These are phyloP conservation scores for Lucifuga dentata DNA, from an alignment of 2,113 vertebrate species.

Conservation along the genomic window DNA sequence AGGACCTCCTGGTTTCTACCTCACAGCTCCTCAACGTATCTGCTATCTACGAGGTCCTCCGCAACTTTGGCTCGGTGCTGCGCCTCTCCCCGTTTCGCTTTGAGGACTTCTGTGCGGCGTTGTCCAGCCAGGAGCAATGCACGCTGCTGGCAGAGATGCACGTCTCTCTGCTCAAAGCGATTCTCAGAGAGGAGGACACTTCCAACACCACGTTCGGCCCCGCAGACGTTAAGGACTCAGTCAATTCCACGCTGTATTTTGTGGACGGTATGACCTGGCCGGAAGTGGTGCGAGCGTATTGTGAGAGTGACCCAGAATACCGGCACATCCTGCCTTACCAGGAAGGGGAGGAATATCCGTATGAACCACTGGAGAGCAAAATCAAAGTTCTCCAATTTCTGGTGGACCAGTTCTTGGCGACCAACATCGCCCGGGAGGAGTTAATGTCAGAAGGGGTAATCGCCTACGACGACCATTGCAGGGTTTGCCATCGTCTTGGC, in stretches of 20 bases:
- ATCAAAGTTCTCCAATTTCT: slow-evolving; percentile 98
- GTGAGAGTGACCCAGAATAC: slow-evolving; percentile 96
- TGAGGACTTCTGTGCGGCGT: slow-evolving; percentile 96
- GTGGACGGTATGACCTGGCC: slow-evolving; percentile 99
- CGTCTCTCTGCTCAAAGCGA: slow-evolving; percentile 94
- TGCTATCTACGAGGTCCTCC: slow-evolving; percentile 96
- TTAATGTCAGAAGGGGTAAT: slow-evolving; percentile 98
- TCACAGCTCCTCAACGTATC: slow-evolving; percentile 95
- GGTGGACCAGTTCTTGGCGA: slow-evolving; percentile 98
- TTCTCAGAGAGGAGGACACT: slow-evolving; percentile 97
- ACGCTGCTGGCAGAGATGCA: slow-evolving; percentile 98
- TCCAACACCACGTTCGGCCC: slow-evolving; percentile 99
- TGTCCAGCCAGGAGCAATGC: slow-evolving; percentile 97
- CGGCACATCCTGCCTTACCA: slow-evolving; percentile 92
- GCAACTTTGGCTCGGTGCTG: slow-evolving; percentile 96
- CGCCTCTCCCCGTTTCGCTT: slow-evolving; percentile 97
- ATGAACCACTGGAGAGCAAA: slow-evolving; percentile 95
- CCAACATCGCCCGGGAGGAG: slow-evolving; percentile 97
- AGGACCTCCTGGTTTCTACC: slow-evolving; percentile 94
- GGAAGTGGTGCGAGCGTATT: slow-evolving; percentile 96
- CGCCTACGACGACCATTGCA: slow-evolving; percentile 97
- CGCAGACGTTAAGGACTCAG: slow-evolving; percentile 97
- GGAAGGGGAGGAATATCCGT: slow-evolving; percentile 95
- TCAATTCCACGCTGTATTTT: slow-evolving; percentile 98
- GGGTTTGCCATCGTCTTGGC: slow-evolving; percentile 97